Base-by-base conservation (phyloP, 2,113 vertebrate species). In the Zeus faber region DNA sequence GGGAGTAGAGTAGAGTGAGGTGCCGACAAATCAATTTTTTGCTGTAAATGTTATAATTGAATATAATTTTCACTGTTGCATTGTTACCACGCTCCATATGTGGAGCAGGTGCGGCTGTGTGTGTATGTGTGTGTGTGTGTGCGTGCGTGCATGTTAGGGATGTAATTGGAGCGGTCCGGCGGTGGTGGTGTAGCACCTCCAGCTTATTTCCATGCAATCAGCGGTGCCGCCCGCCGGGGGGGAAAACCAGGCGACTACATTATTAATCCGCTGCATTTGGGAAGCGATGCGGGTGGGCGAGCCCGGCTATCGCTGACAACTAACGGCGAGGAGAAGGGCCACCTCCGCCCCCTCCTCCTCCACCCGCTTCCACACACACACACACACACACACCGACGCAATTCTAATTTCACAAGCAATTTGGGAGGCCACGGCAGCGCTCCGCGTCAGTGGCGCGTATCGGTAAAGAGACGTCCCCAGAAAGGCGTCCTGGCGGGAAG, bases 181-280 rank as follows among this genome's bases (percentile, higher is more conserved):
- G 31, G 24, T 62, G 21, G 26, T 6, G 16, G 40, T n/a, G n/a
- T n/a, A 23, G 31, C 60, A 37, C 39, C 26, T 10, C 1, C n/a
- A 63, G 6, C 44, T 55, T 16, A 58, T 65, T 54, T 59, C 54
- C 63, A 48, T 58, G 62, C 60, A 66, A 64, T 70, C 57, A 27
- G 1, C 5, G 6, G 16, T n/a, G n/a, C n/a, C 6, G 17, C 55
- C 62, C 45, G 57, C 45, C 13, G 0, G 16, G 61, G 65, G 43
- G 65, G 27, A n/a, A n/a, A n/a, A n/a, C 3, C 21, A n/a, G 40
- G 40, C n/a, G 1, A n/a, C 41, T 55, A 6, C 58, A 76, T 66
- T 69, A 71, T 77, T 77, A 71, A 77, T 77, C 41, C 0, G 7
- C 45, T 25, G 48, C 40, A 41, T 60, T 51, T 60, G 23, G n/a